A percentile compares a stretch with the other conserved stretches of the same genome.
Conservation (phyloP, 2,797 vertebrate genomes). For the Holocentrus rufus region DNA sequence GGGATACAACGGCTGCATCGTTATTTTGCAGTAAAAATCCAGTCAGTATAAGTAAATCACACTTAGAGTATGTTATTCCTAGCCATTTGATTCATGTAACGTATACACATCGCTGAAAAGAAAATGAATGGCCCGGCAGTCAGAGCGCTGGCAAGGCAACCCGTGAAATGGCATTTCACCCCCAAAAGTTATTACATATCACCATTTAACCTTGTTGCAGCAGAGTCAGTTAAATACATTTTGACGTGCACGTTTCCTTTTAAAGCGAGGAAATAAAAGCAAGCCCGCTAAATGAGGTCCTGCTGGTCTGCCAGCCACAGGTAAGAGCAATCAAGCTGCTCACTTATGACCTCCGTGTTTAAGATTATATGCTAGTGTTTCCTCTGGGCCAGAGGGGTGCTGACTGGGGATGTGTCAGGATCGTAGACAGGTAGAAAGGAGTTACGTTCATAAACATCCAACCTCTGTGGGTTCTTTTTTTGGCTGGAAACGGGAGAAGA, state of each 20-base stretch:
- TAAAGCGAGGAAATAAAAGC: conserved; percentile 50
- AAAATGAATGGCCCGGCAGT: conserved; percentile 29
- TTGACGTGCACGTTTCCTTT: conserved; percentile 64
- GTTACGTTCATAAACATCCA: conserved; percentile 34
- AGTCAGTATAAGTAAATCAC: conserved; percentile 43
- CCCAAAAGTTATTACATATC: conserved; percentile 31
- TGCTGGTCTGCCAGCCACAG: conserved; percentile 44
- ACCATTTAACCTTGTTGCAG: conserved; percentile 42
- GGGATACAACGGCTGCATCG: neutral
- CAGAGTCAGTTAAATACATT: conserved; percentile 51
- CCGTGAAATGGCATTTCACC: conserved; percentile 42
- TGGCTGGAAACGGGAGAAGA: conserved; percentile 44
- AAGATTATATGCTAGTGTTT: conserved; percentile 28
- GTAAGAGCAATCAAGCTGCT: conserved; percentile 41
- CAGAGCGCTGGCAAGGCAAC: conserved; percentile 37
- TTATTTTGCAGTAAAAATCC: conserved; percentile 25
- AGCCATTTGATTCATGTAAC: conserved; percentile 52
- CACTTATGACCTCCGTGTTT: conserved; percentile 44
- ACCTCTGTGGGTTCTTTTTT: conserved; percentile 36
- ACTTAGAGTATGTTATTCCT: conserved; percentile 38
- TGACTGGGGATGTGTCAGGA: neutral
- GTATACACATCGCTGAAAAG: conserved; percentile 42
- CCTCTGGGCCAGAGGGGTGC: conserved; percentile 12
- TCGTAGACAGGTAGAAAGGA: conserved; percentile 16
- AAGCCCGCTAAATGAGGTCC: conserved; percentile 33